Base-by-base conservation (phyloP, 2,888 invertebrate species). In the Thymelicus sylvestris region DNA sequence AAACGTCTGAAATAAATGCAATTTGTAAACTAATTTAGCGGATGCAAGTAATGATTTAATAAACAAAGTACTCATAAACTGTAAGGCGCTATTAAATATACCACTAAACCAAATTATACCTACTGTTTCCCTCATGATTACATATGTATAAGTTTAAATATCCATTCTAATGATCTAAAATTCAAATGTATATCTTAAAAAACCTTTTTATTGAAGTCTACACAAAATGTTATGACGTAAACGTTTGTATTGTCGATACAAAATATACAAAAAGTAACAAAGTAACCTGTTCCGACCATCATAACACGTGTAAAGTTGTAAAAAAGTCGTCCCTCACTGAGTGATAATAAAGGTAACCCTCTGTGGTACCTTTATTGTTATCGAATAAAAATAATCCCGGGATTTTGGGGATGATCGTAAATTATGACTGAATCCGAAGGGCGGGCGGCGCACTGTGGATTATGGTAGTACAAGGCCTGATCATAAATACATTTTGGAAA, bases 301-400 rank as follows among this genome's bases (percentile, higher is more conserved):
- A 75, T 80, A 86, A 89, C 88, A 88, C 83, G 89, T 90, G 90
- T 91, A 86, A 92, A 90, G 89, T 88, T 89, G 86, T 91, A 88
- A 91, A 91, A 91, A 87, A 87, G 85, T 85, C 86, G 84, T 89
- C 86, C 83, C 85, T 76, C 81, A 80, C 85, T 89, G 90, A 92
- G 92, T 93, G 93, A 93, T 93, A 93, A 92, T 93, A 93, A 93
- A 92, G 90, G 91, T 89, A 90, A 92, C 92, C 92, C 91, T 90
- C 90, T 77, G 86, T 86, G 87, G 87, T 83, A 90, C 92, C 92
- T 93, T 92, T 92, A 93, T 93, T 92, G 92, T 92, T 93, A 93
- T 93, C 92, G 88, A 92, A 93, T 93, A 93, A 93, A 93, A 93
- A 92, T 93, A 93, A 93, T 92, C 92, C 91, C 78, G 80, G 89